Base-by-base conservation (phyloP, 2,888 invertebrate species). In the Tipula helvola region DNA sequence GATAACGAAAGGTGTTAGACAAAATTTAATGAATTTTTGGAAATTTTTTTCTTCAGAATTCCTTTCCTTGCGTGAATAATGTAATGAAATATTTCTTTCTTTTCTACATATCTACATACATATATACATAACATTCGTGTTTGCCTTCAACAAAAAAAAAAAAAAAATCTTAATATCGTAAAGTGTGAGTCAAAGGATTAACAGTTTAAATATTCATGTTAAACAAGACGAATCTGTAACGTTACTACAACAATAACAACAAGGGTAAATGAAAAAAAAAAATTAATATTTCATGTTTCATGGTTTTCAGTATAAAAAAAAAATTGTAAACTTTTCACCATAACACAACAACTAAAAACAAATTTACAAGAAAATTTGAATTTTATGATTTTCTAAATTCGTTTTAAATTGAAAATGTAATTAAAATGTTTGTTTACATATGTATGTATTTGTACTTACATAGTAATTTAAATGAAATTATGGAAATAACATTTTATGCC, bases 191-290 rank as follows among this genome's bases (percentile, higher is more conserved):
- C 71, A 71, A 71, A 71, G 71, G 71, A 71, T 71, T 71, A 71
- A 71, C 71, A 71, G 71, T 71, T 71, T 71, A 71, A 71, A 71
- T 71, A 71, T 71, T 71, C 71, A 71, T 71, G 71, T 71, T 71
- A 28, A 71, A 71, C 71, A 71, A 71, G 71, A 71, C 28, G 71
- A 71, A 71, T 71, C 71, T 71, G 71, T 71, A 71, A 71, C 8
- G 16, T 57, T 16, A 7, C 52, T 57, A 57, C 16, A 57, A 16
- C 52, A 16, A 5, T 3, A 71, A 28, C n/a, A 52, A 52, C n/a
- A 52, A 28, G 28, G 12, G 4, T 10, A 28, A 71, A 16, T n/a
- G 71, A 28, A 28, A 71, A 71, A 71, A 71, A 28, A 28, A 28
- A 71, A 71, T 71, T 71, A 71, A 71, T 71, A 71, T 71, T 71